phyloP scores from a whole-genome alignment of 2,888 invertebrate genomes.

The Cotesia congregata region DNA sequence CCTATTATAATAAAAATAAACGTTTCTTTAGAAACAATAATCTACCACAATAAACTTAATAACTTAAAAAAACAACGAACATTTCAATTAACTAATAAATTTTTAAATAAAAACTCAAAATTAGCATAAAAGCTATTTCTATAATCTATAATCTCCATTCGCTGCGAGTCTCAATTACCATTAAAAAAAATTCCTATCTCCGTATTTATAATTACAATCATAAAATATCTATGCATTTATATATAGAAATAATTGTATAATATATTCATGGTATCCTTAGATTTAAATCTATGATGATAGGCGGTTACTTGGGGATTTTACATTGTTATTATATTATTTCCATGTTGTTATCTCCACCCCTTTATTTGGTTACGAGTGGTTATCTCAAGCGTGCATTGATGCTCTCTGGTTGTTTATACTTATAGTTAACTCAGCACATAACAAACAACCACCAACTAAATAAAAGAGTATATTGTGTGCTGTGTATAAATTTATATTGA shows the following conservation, averaged over 20 bases:
- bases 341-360: slow-evolving; percentile 41
- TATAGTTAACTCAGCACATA: slow-evolving; percentile 14
- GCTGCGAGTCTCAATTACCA: too few relatives aligned
- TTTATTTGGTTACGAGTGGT: slow-evolving; percentile 56
- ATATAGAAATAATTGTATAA: background rate
- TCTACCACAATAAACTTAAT: too few relatives aligned
- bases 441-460: slow-evolving; percentile 10
- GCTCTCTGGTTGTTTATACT: slow-evolving; percentile 7
- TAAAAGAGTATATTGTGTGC: slow-evolving; percentile 23
- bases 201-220: too few relatives aligned
- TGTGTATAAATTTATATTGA: background rate
- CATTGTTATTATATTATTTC: slow-evolving; percentile 29
- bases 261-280: background rate
- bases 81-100: too few relatives aligned
- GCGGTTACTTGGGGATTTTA: slow-evolving; percentile 25
- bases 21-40: too few relatives aligned
- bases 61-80: too few relatives aligned
- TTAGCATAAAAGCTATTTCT: too few relatives aligned
- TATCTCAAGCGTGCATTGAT: slow-evolving; percentile 47
- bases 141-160: too few relatives aligned
- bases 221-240: too few relatives aligned
- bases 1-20: too few relatives aligned
- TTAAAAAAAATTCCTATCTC: too few relatives aligned
- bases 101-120: too few relatives aligned
- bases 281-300: slow-evolving; percentile 23